Conservation (phyloP, 2,113 vertebrate genomes). For the Oophaga pumilio region DNA sequence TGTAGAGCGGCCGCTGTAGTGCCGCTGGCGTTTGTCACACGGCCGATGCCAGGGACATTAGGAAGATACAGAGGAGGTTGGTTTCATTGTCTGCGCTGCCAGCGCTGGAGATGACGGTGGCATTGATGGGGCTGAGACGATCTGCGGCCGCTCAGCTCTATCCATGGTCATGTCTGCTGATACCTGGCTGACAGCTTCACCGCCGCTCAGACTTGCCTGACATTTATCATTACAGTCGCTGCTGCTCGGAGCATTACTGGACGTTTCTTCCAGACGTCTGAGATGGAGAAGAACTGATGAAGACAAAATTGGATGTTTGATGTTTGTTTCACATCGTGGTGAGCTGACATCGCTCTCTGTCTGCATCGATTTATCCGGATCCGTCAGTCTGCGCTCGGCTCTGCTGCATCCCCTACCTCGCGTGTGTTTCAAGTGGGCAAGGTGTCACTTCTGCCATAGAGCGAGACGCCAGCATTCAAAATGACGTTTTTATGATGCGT, state of each 20-base stretch:
- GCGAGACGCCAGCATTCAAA: too few species aligned
- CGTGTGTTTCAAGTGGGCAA: not conserved
- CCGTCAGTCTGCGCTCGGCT: not conserved
- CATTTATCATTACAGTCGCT: not conserved
- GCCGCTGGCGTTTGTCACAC: not conserved
- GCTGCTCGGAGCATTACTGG: not conserved
- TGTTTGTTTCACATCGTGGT: not conserved
- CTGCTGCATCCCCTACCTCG: not conserved
- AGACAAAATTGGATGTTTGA: constrained; percentile 15
- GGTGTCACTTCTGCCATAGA: too few species aligned
- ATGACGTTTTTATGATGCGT: too few species aligned
- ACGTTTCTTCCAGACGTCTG: not conserved
- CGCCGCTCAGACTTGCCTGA: not conserved
- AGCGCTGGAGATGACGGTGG: not conserved
- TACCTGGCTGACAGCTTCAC: not conserved
- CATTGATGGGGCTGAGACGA: not conserved
- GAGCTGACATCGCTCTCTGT: not conserved
- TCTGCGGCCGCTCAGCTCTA: not conserved
- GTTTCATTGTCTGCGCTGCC: not conserved
- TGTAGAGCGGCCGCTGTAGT: too few species aligned
- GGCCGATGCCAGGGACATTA: not conserved
- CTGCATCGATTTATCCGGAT: not conserved
- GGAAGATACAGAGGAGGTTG: not conserved
- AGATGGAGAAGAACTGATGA: not conserved
- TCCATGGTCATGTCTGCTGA: not conserved